Percentiles rank a stretch among this genome's conserved stretches.
Evolutionary conservation across 2,113 vertebrate species (phyloP).

Genomic region (Stictonetta naevosa): DNA sequence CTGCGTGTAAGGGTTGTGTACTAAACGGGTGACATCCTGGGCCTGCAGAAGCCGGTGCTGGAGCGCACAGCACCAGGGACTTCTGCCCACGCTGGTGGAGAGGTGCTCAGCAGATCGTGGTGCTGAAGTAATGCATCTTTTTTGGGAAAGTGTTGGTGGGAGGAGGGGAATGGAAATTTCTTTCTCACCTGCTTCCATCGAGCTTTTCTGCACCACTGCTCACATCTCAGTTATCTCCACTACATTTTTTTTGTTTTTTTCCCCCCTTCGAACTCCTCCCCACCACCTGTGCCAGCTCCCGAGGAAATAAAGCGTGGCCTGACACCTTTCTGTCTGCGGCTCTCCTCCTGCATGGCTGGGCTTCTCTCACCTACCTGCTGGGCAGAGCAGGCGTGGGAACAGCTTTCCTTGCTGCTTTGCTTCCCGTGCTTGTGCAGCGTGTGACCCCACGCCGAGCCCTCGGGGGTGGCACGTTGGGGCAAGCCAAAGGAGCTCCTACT

Average conservation of each 20-base stretch:
- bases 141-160: background rate
- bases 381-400: background rate
- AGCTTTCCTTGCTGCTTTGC: slow-evolving; percentile 1
- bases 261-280: background rate
- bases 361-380: slow-evolving; percentile 9
- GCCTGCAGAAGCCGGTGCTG: fast-evolving
- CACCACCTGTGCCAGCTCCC: background rate
- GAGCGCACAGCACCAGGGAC: background rate
- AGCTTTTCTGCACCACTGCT: slow-evolving; percentile 1
- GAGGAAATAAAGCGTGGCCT: slow-evolving; percentile 23
- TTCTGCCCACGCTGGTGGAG: background rate
- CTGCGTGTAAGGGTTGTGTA: background rate
- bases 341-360: background rate
- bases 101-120: background rate
- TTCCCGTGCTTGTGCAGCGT: background rate
- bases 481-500: background rate
- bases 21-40: background rate
- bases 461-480: fast-evolving
- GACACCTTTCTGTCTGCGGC: background rate
- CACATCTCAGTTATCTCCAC: background rate
- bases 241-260: fast-evolving
- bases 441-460: fast-evolving
- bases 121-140: background rate
- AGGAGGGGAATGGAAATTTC: background rate
- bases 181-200: background rate